Conservation (phyloP, 2,797 vertebrate species). For the Psittacula derbiana region DNA sequence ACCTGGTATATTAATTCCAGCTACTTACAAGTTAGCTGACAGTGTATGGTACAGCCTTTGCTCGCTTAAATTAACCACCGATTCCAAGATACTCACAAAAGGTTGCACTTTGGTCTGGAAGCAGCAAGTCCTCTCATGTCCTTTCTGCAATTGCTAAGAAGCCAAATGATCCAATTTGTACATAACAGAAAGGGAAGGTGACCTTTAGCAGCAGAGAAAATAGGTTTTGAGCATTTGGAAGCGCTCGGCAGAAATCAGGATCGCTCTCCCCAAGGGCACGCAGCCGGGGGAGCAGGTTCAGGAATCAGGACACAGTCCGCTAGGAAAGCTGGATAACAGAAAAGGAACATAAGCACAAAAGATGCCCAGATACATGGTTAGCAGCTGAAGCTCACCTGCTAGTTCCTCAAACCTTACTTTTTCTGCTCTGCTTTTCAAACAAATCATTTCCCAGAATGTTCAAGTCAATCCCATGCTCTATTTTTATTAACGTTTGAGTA, state of each 20-base stretch:
- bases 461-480: neutral
- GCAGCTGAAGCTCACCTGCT: neutral
- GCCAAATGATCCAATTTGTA: neutral
- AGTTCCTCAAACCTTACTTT: neutral
- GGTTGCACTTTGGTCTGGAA: neutral
- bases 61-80: neutral
- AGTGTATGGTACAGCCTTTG: neutral
- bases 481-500: neutral
- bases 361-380: neutral
- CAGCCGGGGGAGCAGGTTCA: neutral
- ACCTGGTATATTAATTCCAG: neutral
- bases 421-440: neutral
- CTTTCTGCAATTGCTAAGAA: neutral
- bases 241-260: neutral
- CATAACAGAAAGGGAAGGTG: neutral
- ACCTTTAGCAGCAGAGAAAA: neutral
- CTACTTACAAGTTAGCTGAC: neutral
- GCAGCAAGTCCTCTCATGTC: neutral
- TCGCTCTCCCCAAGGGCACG: fast-evolving
- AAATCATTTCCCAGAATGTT: neutral
- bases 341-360: neutral
- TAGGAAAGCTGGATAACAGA: neutral
- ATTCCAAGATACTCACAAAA: neutral
- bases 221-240: neutral
- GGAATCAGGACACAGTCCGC: neutral